A percentile compares a stretch with the other conserved stretches of the same genome.
Evolutionary conservation across 2,888 invertebrate species (phyloP).

Genomic region (Drosophila kanekoi): DNA sequence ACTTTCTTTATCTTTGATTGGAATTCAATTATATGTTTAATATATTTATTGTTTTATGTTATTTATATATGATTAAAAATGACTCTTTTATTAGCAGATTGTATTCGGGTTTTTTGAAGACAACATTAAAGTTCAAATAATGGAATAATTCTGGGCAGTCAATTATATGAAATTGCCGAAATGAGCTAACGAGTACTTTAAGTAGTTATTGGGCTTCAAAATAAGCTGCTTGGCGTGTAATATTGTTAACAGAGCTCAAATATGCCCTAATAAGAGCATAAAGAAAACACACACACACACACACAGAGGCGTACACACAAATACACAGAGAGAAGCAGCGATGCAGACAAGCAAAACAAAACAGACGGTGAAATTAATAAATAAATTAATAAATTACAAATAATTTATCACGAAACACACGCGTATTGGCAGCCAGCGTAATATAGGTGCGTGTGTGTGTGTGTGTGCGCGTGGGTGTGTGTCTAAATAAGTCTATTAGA

Average conservation of each 20-base stretch:
- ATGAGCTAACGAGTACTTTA: not conserved
- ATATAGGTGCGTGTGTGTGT: constrained; percentile 3
- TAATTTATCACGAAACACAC: constrained; percentile 72
- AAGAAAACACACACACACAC: not conserved
- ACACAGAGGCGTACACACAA: not conserved
- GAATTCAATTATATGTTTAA: no score
- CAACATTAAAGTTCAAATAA: no score
- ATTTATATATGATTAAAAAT: no score
- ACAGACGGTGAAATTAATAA: constrained; percentile 71
- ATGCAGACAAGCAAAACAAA: constrained; percentile 42
- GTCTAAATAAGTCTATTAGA: constrained; percentile 82
- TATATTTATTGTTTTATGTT: no score
- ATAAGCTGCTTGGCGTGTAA: constrained; percentile 13
- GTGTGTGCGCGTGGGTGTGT: constrained; percentile 21
- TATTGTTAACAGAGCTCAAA: constrained; percentile 29
- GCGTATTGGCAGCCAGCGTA: constrained; percentile 61
- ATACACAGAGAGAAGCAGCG: not conserved
- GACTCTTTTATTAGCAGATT: no score
- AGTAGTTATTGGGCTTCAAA: constrained; percentile 10
- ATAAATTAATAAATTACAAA: constrained; percentile 82
- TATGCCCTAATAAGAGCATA: constrained; percentile 9
- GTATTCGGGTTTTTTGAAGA: no score
- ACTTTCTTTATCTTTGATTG: no score
- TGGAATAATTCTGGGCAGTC: no score
- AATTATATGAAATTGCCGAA: not conserved